phyloP scores from a whole-genome alignment of 2,797 vertebrate species.

The Squalus acanthias region DNA sequence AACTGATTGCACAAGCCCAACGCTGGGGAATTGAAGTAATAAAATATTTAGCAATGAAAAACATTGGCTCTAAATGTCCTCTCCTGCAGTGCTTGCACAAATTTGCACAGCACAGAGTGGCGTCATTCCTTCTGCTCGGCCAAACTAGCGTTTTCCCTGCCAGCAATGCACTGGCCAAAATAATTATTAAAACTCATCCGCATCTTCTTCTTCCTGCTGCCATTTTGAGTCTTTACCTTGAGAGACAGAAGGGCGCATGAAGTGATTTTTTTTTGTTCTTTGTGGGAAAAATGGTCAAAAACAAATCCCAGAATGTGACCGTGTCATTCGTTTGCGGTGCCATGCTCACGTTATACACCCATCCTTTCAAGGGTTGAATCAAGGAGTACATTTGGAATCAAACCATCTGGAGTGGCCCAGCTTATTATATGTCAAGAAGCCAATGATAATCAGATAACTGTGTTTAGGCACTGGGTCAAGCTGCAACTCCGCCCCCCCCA shows the following conservation, averaged over 20 bases:
- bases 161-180: neutral
- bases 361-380: neutral
- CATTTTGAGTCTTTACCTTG: neutral
- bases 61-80: neutral
- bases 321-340: neutral
- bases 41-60: neutral
- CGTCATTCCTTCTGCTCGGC: neutral
- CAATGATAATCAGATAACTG: neutral
- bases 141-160: slow-evolving; percentile 5
- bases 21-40: neutral
- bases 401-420: neutral
- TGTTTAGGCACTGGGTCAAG: neutral
- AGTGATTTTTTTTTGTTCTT: neutral
- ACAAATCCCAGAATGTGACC: neutral
- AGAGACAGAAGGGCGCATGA: neutral
- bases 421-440: neutral
- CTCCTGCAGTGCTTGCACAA: slow-evolving; percentile 21
- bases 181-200: neutral
- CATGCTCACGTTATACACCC: neutral
- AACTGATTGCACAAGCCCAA: neutral
- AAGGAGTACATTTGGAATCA: neutral
- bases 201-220: neutral
- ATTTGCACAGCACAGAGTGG: neutral
- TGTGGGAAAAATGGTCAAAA: neutral
- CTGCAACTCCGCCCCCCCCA: neutral